Percentiles rank a stretch among this genome's conserved stretches.
Evolutionary conservation across 1,140 invertebrate species (phyloP).

Genomic region (Drosophila micromelanica): DNA sequence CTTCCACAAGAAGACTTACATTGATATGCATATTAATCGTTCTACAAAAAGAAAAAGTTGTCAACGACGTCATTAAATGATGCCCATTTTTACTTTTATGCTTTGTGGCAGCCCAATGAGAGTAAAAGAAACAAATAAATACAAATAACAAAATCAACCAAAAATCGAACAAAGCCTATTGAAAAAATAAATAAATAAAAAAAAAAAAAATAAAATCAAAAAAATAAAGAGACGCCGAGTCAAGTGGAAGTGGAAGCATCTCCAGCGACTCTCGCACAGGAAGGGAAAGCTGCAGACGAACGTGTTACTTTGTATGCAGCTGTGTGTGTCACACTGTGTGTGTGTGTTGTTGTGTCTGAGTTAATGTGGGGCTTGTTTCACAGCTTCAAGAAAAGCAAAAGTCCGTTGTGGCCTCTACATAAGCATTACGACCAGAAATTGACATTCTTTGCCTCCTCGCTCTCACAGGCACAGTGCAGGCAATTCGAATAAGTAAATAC

Average conservation of each 20-base stretch:
- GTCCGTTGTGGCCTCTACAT: conserved; percentile 48
- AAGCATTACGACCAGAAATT: conserved; percentile 79
- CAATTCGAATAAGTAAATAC: conserved; percentile 70
- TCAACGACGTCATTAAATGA: conserved; percentile 55
- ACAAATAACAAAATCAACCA: conserved; percentile 20
- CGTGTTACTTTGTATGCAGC: conserved; percentile 41
- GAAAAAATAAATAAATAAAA: conserved; percentile 23
- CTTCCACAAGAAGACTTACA: conserved; percentile 41
- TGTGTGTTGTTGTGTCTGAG: conserved; percentile 18
- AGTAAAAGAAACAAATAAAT: conserved; percentile 23
- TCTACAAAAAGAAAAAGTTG: conserved; percentile 77
- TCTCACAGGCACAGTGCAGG: conserved; percentile 35
- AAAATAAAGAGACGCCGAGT: conserved; percentile 15
- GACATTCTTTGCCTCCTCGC: conserved; percentile 69
- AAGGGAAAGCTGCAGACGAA: conserved; percentile 72
- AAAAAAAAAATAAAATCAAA: conserved; percentile 27
- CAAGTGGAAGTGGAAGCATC: conserved; percentile 46
- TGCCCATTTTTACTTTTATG: conserved; percentile 71
- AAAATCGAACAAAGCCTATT: conserved; percentile 61
- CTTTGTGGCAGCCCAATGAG: conserved; percentile 47
- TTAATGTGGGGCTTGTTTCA: conserved; percentile 65
- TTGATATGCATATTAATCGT: conserved; percentile 72
- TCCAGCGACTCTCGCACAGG: conserved; percentile 67
- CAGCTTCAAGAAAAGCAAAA: conserved; percentile 83
- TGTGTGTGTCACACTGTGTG: conserved; percentile 14